Conservation (phyloP, 2,888 invertebrate genomes). For the Melitaea athalia region DNA sequence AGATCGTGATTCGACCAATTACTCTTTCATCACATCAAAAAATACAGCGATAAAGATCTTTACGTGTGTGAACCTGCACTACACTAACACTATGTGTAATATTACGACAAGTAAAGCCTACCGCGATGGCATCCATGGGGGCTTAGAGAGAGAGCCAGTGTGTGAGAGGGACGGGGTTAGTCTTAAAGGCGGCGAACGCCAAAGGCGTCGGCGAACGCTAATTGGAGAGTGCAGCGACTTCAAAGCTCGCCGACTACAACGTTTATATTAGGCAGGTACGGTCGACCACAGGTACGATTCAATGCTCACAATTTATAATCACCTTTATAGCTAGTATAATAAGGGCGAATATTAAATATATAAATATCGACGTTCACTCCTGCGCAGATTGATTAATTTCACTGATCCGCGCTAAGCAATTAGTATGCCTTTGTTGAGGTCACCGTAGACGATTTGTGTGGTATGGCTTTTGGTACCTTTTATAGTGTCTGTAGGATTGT, state of each 20-base stretch:
- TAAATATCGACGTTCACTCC: constrained; percentile 38
- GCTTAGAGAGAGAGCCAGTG: constrained; percentile 37
- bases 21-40: constrained; percentile 35
- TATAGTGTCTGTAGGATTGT: constrained; percentile 16
- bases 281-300: constrained; percentile 34
- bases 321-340: constrained; percentile 1
- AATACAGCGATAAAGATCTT: constrained; percentile 35
- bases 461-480: constrained; percentile 42
- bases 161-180: constrained; percentile 54
- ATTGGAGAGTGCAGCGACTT: constrained; percentile 77
- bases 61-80: constrained; percentile 34
- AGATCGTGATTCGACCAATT: constrained; percentile 32
- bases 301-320: background rate
- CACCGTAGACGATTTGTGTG: constrained; percentile 43
- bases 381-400: constrained; percentile 75
- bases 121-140: constrained; percentile 38
- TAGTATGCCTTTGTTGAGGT: constrained; percentile 72
- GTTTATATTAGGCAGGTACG: constrained; percentile 78
- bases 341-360: constrained; percentile 14
- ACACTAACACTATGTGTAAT: constrained; percentile 24
- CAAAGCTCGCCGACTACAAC: constrained; percentile 75
- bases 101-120: constrained; percentile 31
- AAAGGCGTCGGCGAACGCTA: constrained; percentile 80
- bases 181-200: constrained; percentile 73
- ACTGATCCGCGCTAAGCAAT: constrained; percentile 72